These are phyloP conservation scores for Ectobius pallidus DNA, from an alignment of 2,888 invertebrate species.

Conservation along the genomic window DNA sequence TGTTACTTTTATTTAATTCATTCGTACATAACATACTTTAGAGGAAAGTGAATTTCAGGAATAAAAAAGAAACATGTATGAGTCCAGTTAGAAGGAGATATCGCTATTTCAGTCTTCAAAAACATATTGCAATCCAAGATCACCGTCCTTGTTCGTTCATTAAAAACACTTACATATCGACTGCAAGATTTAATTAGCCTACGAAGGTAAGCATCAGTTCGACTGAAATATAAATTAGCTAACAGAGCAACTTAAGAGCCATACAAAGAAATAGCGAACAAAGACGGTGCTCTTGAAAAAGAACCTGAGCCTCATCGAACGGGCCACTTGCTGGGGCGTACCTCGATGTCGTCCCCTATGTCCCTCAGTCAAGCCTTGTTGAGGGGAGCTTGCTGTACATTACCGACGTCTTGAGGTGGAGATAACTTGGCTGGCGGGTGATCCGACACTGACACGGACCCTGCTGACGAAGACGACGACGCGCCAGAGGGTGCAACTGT, in stretches of 20 bases:
- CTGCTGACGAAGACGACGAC: constrained; percentile 63
- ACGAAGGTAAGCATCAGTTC: too few species aligned
- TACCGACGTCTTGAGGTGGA: constrained; percentile 33
- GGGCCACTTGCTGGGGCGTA: constrained; percentile 28
- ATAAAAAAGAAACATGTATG: too few species aligned
- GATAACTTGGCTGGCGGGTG: constrained; percentile 36
- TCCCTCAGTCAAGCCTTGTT: constrained; percentile 42
- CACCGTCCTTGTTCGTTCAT: background rate
- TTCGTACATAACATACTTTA: too few species aligned
- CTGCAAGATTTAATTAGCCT: too few species aligned
- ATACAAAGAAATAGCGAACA: too few species aligned
- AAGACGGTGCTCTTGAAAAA: too few species aligned
- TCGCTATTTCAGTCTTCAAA: background rate
- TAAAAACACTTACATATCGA: too few species aligned
- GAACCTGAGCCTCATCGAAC: background rate
- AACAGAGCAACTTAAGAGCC: too few species aligned
- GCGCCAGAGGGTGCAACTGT: constrained; percentile 62
- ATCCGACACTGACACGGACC: constrained; percentile 42
- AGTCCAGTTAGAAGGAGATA: background rate
- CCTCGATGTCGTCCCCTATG: too few species aligned
- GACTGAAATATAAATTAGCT: too few species aligned
- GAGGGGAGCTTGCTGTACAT: constrained; percentile 24
- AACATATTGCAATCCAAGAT: background rate
- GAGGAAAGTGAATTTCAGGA: too few species aligned
- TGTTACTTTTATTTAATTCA: too few species aligned